Evolutionary conservation across 1,140 invertebrate species (phyloP), one percentile per base, ranked within the genome.

Genomic region (Ceratina australensis): DNA sequence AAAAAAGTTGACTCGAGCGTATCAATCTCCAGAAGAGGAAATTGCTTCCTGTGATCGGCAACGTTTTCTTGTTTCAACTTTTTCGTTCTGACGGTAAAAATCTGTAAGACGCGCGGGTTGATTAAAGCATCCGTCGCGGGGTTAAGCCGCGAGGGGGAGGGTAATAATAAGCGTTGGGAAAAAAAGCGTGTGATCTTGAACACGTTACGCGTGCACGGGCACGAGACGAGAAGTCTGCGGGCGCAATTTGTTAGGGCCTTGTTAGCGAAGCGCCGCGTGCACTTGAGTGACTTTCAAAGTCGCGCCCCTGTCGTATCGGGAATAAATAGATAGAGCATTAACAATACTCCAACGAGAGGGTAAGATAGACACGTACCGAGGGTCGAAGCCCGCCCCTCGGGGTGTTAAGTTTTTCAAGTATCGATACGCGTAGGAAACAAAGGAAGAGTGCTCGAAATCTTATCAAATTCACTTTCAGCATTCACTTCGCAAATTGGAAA

Each of bases 231-330:
- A 20, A 20, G 33, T 28, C 20, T n/a, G 71, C 47, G 28, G 15
- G n/a, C 15, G 49, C 13, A 16, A 68, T 60, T 60, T 20, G 56
- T 69, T 61, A 61, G 59, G 56, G 26, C 15, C 66, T 69, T 33
- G 73, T 47, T 69, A 52, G 26, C 5, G 22, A 18, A 20, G 63
- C 10, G 52, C 33, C 64, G 42, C 64, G 73, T 57, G 65, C 73
- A 56, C 65, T 24, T 42, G 65, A 69, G 56, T 68, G 73, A 69
- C 65, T 76, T 76, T 76, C 65, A 76, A 76, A 76, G 65, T 68
- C 73, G 26, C 47, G 18, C 50, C 26, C 16, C 42, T 49, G 59
- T 42, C 33, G 33, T 7, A 28, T 33, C 20, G 28, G 24, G 42
- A 42, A 49, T 24, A 66, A 50, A 76, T 60, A 60, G 64, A 76